phyloP scores from a whole-genome alignment of 2,888 invertebrate genomes.

The Drosophila pseudotakahashii region DNA sequence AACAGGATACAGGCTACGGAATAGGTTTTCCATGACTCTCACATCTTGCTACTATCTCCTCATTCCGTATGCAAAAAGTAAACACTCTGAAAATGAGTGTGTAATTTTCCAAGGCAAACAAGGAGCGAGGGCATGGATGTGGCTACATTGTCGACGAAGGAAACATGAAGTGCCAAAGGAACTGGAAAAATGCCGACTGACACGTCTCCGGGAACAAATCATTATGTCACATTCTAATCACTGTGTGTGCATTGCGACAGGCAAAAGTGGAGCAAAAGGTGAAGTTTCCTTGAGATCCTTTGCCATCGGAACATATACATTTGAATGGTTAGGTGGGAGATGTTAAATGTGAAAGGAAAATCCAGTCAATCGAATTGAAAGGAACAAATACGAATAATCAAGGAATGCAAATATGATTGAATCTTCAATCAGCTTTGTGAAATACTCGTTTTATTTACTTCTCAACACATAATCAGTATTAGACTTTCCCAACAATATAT shows the following conservation, averaged over 20 bases:
- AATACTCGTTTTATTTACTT: too few relatives aligned
- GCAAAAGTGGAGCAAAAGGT: slow-evolving; percentile 47
- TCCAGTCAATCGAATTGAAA: slow-evolving; percentile 17
- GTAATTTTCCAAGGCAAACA: slow-evolving; percentile 77
- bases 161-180: slow-evolving; percentile 51
- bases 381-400: slow-evolving; percentile 4
- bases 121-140: slow-evolving; percentile 15
- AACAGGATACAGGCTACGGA: slow-evolving; percentile 51
- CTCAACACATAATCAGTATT: too few relatives aligned
- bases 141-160: slow-evolving; percentile 23
- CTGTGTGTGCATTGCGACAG: slow-evolving; percentile 24
- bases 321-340: neutral
- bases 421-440: slow-evolving; percentile 9
- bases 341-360: slow-evolving; percentile 2
- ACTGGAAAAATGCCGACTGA: slow-evolving; percentile 34
- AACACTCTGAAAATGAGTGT: slow-evolving; percentile 73
- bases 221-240: slow-evolving; percentile 54
- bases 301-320: neutral
- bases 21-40: slow-evolving; percentile 37
- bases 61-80: slow-evolving; percentile 60
- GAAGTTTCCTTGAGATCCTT: slow-evolving; percentile 20
- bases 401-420: slow-evolving; percentile 3
- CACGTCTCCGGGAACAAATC: slow-evolving; percentile 45
- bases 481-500: too few relatives aligned
- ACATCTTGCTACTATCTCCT: slow-evolving; percentile 27